A percentile compares a stretch with the other conserved stretches of the same genome.
Conservation (phyloP, 1,140 invertebrate species). For the Drosophila santomea region DNA sequence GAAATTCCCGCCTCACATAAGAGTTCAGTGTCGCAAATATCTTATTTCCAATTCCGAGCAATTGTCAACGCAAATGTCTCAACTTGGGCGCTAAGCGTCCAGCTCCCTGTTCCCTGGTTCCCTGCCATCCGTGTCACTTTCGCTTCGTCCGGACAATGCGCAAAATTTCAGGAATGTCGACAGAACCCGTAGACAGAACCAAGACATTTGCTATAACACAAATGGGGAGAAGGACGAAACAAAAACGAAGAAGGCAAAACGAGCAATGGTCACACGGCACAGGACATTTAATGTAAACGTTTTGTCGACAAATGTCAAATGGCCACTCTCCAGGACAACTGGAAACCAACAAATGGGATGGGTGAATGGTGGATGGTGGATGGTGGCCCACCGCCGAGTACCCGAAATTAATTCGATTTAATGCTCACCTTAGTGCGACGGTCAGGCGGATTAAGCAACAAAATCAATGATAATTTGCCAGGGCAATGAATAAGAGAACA, state of each 20-base stretch:
- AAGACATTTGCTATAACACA: constrained; percentile 43
- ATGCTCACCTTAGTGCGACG: constrained; percentile 51
- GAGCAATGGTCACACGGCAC: constrained; percentile 68
- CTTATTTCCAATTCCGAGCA: constrained; percentile 53
- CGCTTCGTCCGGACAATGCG: constrained; percentile 58
- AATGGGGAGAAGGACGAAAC: constrained; percentile 19
- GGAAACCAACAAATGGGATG: constrained; percentile 8
- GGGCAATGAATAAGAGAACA: constrained; percentile 54
- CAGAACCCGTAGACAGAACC: constrained; percentile 48
- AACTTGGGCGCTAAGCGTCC: constrained; percentile 52
- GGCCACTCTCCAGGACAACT: constrained; percentile 56
- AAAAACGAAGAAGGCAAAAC: constrained; percentile 33
- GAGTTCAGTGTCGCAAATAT: constrained; percentile 41
- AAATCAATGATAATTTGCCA: constrained; percentile 74
- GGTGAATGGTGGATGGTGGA: background rate
- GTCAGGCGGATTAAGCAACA: constrained; percentile 66
- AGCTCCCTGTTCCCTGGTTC: constrained; percentile 4
- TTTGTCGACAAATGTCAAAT: constrained; percentile 83
- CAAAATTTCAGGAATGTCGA: constrained; percentile 73
- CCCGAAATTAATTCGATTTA: constrained; percentile 80
- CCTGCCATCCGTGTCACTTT: constrained; percentile 37
- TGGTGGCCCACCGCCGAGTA: background rate
- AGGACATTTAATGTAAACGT: constrained; percentile 83
- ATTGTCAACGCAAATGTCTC: constrained; percentile 81
- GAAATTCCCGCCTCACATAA: constrained; percentile 7